These are phyloP conservation scores for Octodon degus DNA, from an alignment of 2,113 vertebrate genomes.

Conservation along the genomic window DNA sequence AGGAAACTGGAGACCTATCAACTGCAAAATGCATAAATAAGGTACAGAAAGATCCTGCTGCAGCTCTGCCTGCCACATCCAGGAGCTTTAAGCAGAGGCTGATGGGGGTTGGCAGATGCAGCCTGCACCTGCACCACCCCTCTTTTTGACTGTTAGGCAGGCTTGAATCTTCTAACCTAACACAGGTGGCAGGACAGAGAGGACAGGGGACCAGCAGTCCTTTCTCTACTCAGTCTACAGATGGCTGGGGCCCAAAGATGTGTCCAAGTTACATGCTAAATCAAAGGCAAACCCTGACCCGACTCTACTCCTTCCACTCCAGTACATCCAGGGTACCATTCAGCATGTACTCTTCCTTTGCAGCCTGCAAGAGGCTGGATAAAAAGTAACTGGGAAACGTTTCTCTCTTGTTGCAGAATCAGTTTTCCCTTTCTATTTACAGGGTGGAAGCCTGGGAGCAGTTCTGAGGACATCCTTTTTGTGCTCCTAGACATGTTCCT, in stretches of 20 bases:
- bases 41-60: not conserved
- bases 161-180: not conserved
- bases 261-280: not conserved
- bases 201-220: not conserved
- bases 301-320: not conserved
- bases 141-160: not conserved
- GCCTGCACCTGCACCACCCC: not conserved
- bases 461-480: constrained; percentile 38
- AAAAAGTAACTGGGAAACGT: not conserved
- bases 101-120: not conserved
- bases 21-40: not conserved
- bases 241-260: not conserved
- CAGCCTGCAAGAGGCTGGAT: not conserved
- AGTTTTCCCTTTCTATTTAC: not conserved
- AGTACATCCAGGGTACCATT: not conserved
- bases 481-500: not conserved
- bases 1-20: not conserved
- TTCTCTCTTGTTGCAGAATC: not conserved
- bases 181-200: not conserved
- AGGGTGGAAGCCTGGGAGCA: not conserved
- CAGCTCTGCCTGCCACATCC: fast-evolving
- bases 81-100: not conserved
- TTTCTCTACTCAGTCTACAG: not conserved
- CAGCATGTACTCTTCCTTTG: not conserved
- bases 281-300: not conserved